Base-by-base conservation (phyloP, 2,797 vertebrate species). In the Tinamus major region DNA sequence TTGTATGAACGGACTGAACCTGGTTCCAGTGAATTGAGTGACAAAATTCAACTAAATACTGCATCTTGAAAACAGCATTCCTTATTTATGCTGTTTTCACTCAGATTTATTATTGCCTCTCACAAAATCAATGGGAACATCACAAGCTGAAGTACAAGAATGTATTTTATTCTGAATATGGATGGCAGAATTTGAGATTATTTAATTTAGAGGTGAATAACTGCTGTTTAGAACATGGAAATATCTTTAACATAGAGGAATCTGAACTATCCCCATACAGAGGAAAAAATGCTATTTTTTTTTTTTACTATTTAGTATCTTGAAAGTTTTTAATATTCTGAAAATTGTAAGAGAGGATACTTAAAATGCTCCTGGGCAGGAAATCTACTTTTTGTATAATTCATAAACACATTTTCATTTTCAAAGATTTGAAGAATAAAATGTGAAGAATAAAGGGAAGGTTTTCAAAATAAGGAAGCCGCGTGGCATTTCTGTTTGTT, bases 301-400 rank as follows among this genome's bases (percentile, higher is more conserved):
- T 95, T 92, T 95, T 87, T 88, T 91, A 93, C 56, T 85, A 7
- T 77, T 88, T 90, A 91, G 61, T 91, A 82, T 82, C 35, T 82
- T 79, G 56, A 58, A 90, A 63, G 48, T 10, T 85, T 95, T 90
- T 63, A 63, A 23, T 85, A 77, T 68, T 74, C 39, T 85, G 62
- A 35, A 79, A 87, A 56, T 49, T 92, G 20, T 83, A 70, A 37
- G 63, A 85, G 48, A 93, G 20, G 44, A 64, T 72, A 72, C 29
- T 26, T 26, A 64, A 67, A 90, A 72, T 67, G 56, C 44, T 78
- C 15, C 44, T 58, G 55, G 87, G 77, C 42, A 79, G 80, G 39
- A 27, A 93, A 85, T 56, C n/a, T 44, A 75, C 27, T 62, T 71
- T 39, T 64, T 64, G 37, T 78, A n/a, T 42, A 39, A 33, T 51